Conservation (phyloP, 2,113 vertebrate species). For the Tetrao urogallus region DNA sequence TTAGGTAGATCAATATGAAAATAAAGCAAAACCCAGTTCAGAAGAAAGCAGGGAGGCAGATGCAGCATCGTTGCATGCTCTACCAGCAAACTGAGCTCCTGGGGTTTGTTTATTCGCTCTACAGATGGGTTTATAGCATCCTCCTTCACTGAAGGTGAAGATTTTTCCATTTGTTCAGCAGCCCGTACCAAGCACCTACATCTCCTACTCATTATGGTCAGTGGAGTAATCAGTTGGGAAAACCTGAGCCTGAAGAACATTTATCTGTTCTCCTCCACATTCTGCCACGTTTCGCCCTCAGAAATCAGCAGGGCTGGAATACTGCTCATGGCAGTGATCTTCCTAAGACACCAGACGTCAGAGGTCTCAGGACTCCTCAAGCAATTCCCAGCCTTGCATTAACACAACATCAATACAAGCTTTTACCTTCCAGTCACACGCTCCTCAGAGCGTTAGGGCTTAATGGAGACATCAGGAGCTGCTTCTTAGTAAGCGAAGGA, state of each 20-base stretch:
- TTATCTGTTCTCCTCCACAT: neutral
- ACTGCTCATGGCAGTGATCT: neutral
- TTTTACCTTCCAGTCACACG: neutral
- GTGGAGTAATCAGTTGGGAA: accelerated
- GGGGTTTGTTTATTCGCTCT: neutral
- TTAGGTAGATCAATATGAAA: neutral
- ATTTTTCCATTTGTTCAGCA: neutral
- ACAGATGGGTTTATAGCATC: neutral
- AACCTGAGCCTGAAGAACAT: neutral
- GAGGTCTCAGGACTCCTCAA: neutral
- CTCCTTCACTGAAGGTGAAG: neutral
- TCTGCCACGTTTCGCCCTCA: neutral
- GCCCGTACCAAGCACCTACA: accelerated
- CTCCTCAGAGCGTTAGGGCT: neutral
- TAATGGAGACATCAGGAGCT: neutral
- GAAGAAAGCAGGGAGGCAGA: neutral
- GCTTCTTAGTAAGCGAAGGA: neutral
- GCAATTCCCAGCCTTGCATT: neutral
- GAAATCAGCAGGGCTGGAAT: neutral
- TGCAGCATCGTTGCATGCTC: neutral
- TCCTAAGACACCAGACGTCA: neutral
- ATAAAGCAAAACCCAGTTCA: neutral
- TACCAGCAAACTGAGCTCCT: neutral
- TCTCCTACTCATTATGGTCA: accelerated
- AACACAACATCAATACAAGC: neutral